These are phyloP conservation scores for Sebastes diploproa DNA, from an alignment of 2,797 vertebrate genomes.

Conservation along the genomic window DNA sequence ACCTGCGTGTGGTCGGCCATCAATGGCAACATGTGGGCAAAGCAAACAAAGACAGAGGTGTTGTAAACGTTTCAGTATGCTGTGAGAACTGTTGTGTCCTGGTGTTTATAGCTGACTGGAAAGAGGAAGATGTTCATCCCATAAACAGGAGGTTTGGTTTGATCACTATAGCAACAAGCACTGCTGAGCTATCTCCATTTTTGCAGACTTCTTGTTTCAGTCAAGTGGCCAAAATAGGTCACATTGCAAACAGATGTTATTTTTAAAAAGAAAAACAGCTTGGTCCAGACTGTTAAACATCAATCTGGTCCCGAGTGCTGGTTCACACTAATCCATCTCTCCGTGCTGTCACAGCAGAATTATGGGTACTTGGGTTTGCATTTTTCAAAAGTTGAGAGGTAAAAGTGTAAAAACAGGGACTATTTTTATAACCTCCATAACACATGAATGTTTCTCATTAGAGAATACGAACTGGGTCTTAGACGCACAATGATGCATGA, in stretches of 20 bases:
- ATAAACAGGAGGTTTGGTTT: slow-evolving; percentile 17
- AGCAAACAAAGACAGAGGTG: slow-evolving; percentile 11
- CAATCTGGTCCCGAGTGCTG: not conserved
- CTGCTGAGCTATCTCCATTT: not conserved
- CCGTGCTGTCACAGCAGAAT: slow-evolving; percentile 1
- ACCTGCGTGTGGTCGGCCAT: slow-evolving; percentile 39
- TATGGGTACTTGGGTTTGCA: slow-evolving; percentile 12
- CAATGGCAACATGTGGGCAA: slow-evolving; percentile 24
- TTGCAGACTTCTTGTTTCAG: not conserved
- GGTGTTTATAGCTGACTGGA: slow-evolving; percentile 42
- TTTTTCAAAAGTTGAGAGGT: slow-evolving; percentile 17
- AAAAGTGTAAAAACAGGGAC: slow-evolving; percentile 19
- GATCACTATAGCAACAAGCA: slow-evolving; percentile 6
- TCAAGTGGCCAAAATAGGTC: not conserved
- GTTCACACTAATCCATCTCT: not conserved
- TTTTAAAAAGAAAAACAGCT: not conserved
- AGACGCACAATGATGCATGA: slow-evolving; percentile 6
- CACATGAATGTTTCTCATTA: slow-evolving; percentile 48
- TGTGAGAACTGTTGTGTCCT: not conserved
- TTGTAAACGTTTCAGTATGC: slow-evolving; percentile 31
- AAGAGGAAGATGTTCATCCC: slow-evolving; percentile 65
- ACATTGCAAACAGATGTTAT: slow-evolving; percentile 10
- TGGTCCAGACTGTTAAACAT: not conserved
- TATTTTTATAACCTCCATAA: slow-evolving; percentile 12
- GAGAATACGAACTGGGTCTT: not conserved